phyloP scores from a whole-genome alignment of 1,140 invertebrate species.

The Diorhabda sublineata region DNA sequence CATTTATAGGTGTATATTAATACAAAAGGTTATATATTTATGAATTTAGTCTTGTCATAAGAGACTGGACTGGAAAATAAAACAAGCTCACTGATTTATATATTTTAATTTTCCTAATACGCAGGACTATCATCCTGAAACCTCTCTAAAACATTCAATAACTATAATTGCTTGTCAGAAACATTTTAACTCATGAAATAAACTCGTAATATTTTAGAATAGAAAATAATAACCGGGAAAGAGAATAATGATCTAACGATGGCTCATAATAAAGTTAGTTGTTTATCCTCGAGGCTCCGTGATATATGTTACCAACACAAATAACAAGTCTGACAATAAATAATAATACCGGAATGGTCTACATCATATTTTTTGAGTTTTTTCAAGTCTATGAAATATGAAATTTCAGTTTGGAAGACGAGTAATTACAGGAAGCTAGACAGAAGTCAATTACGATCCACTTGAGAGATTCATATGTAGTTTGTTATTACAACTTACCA shows the following conservation, averaged over 20 bases:
- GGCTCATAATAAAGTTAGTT: conserved; percentile 18
- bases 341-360: conserved; percentile 13
- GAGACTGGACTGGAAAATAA: background rate
- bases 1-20: too few relatives aligned
- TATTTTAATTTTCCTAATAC: conserved; percentile 10
- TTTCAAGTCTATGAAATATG: conserved; percentile 14
- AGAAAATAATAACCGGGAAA: background rate
- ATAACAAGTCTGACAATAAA: conserved; percentile 20
- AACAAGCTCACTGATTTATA: conserved; percentile 9
- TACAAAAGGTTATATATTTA: too few relatives aligned
- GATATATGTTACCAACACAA: conserved; percentile 19
- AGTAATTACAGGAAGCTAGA: too few relatives aligned
- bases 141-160: conserved; percentile 8
- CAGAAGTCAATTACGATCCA: too few relatives aligned
- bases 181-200: background rate
- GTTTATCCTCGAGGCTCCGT: conserved; percentile 13
- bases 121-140: background rate
- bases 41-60: too few relatives aligned
- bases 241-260: conserved; percentile 10
- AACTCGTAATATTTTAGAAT: too few relatives aligned
- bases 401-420: background rate
- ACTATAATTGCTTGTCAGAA: conserved; percentile 4
- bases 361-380: conserved; percentile 12
- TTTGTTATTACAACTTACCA: too few relatives aligned
- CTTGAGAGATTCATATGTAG: too few relatives aligned